phyloP scores from a whole-genome alignment of 2,113 vertebrate species.

The Bothrops jararaca region DNA sequence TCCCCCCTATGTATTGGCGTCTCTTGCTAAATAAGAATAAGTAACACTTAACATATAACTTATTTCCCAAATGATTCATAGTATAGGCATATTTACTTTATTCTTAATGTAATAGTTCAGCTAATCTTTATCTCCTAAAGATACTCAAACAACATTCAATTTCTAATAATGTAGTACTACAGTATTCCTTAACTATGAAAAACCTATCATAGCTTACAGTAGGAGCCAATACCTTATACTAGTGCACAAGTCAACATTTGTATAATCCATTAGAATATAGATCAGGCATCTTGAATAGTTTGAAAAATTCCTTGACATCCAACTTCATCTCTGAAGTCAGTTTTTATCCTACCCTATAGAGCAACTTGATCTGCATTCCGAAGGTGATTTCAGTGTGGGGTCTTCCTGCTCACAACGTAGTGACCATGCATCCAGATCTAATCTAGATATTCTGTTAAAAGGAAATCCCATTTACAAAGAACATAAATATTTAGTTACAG shows the following conservation, averaged over 20 bases:
- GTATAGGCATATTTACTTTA: not conserved
- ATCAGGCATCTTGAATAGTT: not conserved
- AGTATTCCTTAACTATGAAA: not conserved
- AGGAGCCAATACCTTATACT: not conserved
- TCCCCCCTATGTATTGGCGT: not conserved
- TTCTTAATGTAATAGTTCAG: not conserved
- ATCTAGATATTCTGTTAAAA: not conserved
- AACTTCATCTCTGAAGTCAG: not conserved
- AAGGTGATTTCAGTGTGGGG: not conserved
- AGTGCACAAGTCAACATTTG: not conserved
- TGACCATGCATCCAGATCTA: not conserved
- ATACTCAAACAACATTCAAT: not conserved
- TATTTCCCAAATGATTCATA: not conserved
- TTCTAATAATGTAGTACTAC: not conserved
- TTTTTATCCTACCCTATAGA: not conserved
- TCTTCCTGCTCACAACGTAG: not conserved
- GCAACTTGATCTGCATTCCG: not conserved
- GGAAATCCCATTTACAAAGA: not conserved
- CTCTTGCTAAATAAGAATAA: not conserved
- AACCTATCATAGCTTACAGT: not conserved
- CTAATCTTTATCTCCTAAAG: not conserved
- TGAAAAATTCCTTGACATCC: not conserved
- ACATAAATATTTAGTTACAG: not conserved
- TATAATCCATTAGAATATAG: not conserved
- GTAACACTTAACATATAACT: not conserved